Conservation (phyloP, 2,888 invertebrate species). For the Schizotus pectinicornis region DNA sequence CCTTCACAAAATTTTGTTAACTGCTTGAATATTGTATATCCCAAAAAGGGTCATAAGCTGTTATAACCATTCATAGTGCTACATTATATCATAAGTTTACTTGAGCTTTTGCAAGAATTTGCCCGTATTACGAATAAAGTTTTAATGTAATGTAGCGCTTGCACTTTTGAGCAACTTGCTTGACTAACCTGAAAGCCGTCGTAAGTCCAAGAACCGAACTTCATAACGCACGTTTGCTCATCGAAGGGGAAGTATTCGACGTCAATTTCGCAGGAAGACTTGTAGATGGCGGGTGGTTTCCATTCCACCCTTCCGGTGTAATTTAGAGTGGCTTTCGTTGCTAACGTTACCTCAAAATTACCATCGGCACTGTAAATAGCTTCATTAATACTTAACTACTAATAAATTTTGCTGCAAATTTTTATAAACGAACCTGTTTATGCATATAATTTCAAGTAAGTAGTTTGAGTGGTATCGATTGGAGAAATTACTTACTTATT, state of each 20-base stretch:
- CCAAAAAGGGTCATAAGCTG: too few relatives aligned
- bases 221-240: slow-evolving; percentile 87
- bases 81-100: too few relatives aligned
- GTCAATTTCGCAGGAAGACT: slow-evolving; percentile 87
- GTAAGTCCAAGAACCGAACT: slow-evolving; percentile 86
- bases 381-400: slow-evolving; percentile 10
- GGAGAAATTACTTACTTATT: slow-evolving; percentile 68
- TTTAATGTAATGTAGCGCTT: too few relatives aligned
- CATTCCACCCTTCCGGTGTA: slow-evolving; percentile 84
- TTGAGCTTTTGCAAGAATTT: too few relatives aligned
- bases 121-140: too few relatives aligned
- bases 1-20: too few relatives aligned
- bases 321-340: slow-evolving; percentile 81
- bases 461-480: too few relatives aligned
- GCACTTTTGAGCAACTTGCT: neutral
- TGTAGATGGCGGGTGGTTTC: slow-evolving; percentile 93
- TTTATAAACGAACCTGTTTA: too few relatives aligned
- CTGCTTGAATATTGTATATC: too few relatives aligned
- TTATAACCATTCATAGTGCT: too few relatives aligned
- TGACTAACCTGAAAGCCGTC: slow-evolving; percentile 77
- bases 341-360: slow-evolving; percentile 83
- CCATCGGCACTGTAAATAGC: slow-evolving; percentile 73
- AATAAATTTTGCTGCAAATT: too few relatives aligned
- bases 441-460: too few relatives aligned
- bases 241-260: slow-evolving; percentile 88